Base-by-base conservation (phyloP, 2,888 invertebrate species). In the Sinhomidia bicolor region DNA sequence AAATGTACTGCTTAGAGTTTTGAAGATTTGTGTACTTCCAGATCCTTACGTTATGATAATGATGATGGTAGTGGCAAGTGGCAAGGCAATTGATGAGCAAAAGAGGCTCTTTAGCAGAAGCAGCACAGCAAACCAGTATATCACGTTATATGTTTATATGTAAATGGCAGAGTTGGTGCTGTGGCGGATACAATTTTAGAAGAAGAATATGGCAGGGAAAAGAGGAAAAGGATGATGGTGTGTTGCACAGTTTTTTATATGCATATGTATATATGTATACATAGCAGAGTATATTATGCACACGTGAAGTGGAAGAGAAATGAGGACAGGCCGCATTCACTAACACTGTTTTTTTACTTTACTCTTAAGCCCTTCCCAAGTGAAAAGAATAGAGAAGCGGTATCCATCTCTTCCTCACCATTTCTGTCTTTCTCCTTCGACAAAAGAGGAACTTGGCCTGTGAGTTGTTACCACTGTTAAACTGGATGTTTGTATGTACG, bases 231-330 rank as follows among this genome's bases (percentile, higher is more conserved):
- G n/a, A 65, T 7, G 68, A n/a, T n/a, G 68, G 41, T 62, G 62
- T 32, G n/a, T n/a, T n/a, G n/a, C 32, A 6, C 32, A 2, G n/a
- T 29, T 29, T 0, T 36, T 17, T 68, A 41, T 41, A 41, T 41
- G 20, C 17, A n/a, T n/a, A n/a, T n/a, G n/a, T n/a, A n/a, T n/a
- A n/a, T n/a, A n/a, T n/a, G n/a, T n/a, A n/a, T n/a, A n/a, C n/a
- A n/a, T n/a, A n/a, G n/a, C n/a, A n/a, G n/a, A n/a, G n/a, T 12
- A 41, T 10, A 41, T 20, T 47, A 29, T 23, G 51, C 44, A 26
- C 47, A 26, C 44, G 83, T 83, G 60, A 60, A 60, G 76, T 12
- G n/a, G 60, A 84, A 41, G 26, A 60, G 71, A 85, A 85, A 85
- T 85, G 71, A 68, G 79, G 71, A 51, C 76, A 68, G 79, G 71